Evolutionary conservation across 2,888 invertebrate species (phyloP), one percentile per base, ranked within the genome.

Genomic region (Nezara viridula): DNA sequence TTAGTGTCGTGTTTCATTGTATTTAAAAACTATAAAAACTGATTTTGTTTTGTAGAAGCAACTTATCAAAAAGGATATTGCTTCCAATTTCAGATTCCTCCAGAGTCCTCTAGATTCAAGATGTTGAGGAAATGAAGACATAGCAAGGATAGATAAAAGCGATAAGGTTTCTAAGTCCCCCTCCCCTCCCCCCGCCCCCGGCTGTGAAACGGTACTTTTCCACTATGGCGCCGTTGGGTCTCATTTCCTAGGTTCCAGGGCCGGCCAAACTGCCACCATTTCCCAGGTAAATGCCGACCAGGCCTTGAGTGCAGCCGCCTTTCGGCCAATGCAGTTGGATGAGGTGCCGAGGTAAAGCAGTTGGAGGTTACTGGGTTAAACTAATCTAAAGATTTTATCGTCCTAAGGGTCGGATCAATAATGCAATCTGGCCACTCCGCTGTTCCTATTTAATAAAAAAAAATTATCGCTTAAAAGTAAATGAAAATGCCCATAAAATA

Each of bases 301-400:
- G n/a, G 19, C 10, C 2, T 40, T n/a, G 32, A 81, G 40, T 81
- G 81, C n/a, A 21, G 21, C 3, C 81, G 10, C 7, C 10, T n/a
- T 44, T 40, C 40, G n/a, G 0, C 24, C 6, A 21, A 9, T 40
- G 44, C 44, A 81, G 81, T 14, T 44, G 12, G 81, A 21, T 24
- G 44, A n/a, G 40, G 44, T 40, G 81, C 2, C 21, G 81, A 5
- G 40, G 12, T 19, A 40, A 40, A 44, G 44, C 24, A 81, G 44
- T n/a, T 10, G 3, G 44, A 77, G 44, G 24, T 81, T 81, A n/a
- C 81, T 81, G 44, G 40, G 44, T 40, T 44, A 81, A 81, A 40
- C 81, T 81, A 44, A 44, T 81, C 81, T n/a, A 14, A 81, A 81
- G 81, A 81, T 81, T 81, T 44, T 44, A 81, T 81, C 81, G 24